These are phyloP conservation scores for Lagocephalus sceleratus DNA, from an alignment of 2,797 vertebrate genomes.

Conservation along the genomic window DNA sequence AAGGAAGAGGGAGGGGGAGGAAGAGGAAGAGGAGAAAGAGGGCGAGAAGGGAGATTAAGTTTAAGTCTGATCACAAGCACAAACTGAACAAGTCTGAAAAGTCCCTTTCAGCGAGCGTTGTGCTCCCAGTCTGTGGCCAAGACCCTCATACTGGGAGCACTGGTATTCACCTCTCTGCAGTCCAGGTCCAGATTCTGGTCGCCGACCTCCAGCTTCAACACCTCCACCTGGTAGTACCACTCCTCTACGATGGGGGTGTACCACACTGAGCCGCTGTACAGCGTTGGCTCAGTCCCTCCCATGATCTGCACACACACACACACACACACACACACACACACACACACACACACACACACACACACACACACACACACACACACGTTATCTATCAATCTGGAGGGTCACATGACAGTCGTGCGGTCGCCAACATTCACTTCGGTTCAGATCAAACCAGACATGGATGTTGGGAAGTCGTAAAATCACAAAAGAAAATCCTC, in stretches of 20 bases:
- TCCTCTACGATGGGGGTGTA: constrained; percentile 91
- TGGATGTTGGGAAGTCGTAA: too few relatives aligned
- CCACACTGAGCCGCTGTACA: constrained; percentile 89
- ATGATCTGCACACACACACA: constrained; percentile 76
- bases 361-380: constrained; percentile 11
- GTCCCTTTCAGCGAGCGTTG: too few relatives aligned
- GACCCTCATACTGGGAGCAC: too few relatives aligned
- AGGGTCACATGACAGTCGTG: background rate
- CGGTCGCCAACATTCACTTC: too few relatives aligned
- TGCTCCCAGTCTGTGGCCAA: too few relatives aligned
- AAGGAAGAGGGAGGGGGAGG: background rate
- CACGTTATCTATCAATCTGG: too few relatives aligned
- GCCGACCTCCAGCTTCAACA: constrained; percentile 92
- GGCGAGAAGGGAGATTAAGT: too few relatives aligned
- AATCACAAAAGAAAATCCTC: too few relatives aligned
- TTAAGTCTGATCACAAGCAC: too few relatives aligned
- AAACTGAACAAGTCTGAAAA: too few relatives aligned
- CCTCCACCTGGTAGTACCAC: constrained; percentile 98
- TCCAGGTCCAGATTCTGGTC: constrained; percentile 88
- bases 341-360: constrained; percentile 37
- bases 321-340: constrained; percentile 22
- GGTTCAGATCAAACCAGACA: too few relatives aligned
- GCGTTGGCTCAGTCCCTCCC: constrained; percentile 86
- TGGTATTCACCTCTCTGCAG: constrained; percentile 91
- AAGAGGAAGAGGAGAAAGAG: background rate